Evolutionary conservation across 1,140 invertebrate genomes (phyloP), one percentile per base, ranked within the genome.

Genomic region (Ericerus pela): DNA sequence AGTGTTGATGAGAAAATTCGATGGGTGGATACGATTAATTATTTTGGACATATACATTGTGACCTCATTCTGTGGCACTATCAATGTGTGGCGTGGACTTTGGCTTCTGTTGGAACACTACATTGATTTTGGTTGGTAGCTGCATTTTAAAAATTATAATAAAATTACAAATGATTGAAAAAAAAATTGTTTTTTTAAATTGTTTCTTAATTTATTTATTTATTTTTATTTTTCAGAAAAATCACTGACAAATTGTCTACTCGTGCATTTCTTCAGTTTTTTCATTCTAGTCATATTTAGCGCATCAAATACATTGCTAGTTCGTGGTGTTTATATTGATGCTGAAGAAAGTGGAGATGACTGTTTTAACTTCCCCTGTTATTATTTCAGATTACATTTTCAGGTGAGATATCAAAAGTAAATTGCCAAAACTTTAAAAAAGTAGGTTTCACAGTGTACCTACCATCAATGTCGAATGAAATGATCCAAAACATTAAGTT

Each of bases 81-180:
- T 90, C 26, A 89, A 89, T 68, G 80, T 88, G 0, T 91, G 88
- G 88, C 74, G 87, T 43, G 86, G 86, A 6, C 76, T 89, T 28
- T 90, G 88, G 88, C 81, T 77, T 56, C 63, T 84, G 18, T 72
- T 88, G 1, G 82, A 90, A 65, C 69, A 83, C n/a, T 88, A 84
- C 68, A 73, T 88, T 38, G 73, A 86, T 51, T 83, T n/a, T n/a
- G n/a, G n/a, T n/a, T n/a, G n/a, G n/a, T n/a, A n/a, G n/a, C n/a
- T n/a, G n/a, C n/a, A n/a, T n/a, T n/a, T n/a, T n/a, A n/a, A n/a
- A n/a, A n/a, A n/a, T n/a, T n/a, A n/a, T n/a, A n/a, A n/a, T n/a
- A n/a, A n/a, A n/a, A n/a, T n/a, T n/a, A n/a, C n/a, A n/a, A n/a
- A n/a, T n/a, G n/a, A n/a, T n/a, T n/a, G n/a, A n/a, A n/a, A n/a